phyloP scores from a whole-genome alignment of 2,113 vertebrate species.

The human (Homo sapiens) region DNA sequence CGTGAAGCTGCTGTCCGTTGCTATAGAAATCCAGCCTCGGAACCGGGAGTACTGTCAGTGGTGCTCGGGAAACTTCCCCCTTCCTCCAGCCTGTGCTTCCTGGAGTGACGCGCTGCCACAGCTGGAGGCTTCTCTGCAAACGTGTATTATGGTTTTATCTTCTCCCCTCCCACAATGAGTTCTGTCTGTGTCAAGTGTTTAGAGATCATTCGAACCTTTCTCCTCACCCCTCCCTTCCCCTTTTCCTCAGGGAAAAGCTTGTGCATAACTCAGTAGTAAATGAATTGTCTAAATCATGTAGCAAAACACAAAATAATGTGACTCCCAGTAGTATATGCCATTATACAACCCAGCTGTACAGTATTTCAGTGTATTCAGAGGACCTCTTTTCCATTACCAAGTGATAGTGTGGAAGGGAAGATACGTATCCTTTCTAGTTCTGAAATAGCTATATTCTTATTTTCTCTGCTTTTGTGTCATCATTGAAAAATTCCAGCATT shows the following conservation, averaged over 20 bases:
- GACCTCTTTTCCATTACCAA: background rate
- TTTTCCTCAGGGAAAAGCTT: background rate
- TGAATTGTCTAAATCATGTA: constrained; percentile 1
- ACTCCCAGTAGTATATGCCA: background rate
- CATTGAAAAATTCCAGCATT: background rate
- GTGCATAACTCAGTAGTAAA: background rate
- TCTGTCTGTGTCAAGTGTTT: background rate
- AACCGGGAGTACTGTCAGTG: background rate
- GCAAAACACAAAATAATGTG: background rate
- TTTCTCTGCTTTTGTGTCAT: background rate
- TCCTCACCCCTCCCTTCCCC: background rate
- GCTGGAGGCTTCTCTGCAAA: background rate
- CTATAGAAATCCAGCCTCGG: background rate
- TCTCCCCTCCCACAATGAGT: background rate
- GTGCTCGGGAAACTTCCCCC: background rate
- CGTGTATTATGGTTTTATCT: background rate
- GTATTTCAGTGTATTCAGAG: background rate
- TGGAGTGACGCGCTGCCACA: background rate
- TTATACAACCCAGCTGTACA: background rate
- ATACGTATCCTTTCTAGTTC: background rate
- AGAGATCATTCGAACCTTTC: background rate
- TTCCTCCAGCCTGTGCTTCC: background rate
- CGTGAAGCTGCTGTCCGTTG: background rate
- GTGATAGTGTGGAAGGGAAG: background rate
- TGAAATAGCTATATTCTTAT: background rate